Evolutionary conservation across 2,797 vertebrate genomes (phyloP).

Genomic region (Spondyliosoma cantharus): DNA sequence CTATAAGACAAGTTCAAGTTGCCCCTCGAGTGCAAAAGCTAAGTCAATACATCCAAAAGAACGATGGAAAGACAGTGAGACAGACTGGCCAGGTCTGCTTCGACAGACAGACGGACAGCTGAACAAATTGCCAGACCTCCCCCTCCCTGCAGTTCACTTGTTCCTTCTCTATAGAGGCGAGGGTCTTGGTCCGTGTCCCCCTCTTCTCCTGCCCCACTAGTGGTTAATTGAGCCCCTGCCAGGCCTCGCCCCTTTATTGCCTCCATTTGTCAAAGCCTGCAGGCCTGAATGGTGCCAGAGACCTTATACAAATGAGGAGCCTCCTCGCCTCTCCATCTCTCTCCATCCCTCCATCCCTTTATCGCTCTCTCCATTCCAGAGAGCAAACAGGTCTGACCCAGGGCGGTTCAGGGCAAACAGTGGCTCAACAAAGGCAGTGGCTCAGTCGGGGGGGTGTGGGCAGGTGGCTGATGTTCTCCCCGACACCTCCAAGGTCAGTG

Average conservation of each 20-base stretch:
- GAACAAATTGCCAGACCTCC: constrained; percentile 82
- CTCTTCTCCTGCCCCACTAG: constrained; percentile 74
- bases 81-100: constrained; percentile 48
- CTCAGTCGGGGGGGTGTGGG: constrained; percentile 47
- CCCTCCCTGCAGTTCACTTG: constrained; percentile 79
- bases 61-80: constrained; percentile 58
- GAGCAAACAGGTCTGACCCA: constrained; percentile 81
- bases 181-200: constrained; percentile 76
- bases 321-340: constrained; percentile 75
- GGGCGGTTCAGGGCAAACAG: constrained; percentile 77
- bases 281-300: constrained; percentile 82
- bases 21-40: constrained; percentile 46
- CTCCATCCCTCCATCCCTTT: constrained; percentile 70
- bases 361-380: constrained; percentile 70
- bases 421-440: constrained; percentile 63
- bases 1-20: constrained; percentile 49
- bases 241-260: constrained; percentile 83
- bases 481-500: constrained; percentile 59
- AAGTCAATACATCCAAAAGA: constrained; percentile 59
- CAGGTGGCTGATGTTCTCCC: constrained; percentile 63
- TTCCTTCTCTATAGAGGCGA: constrained; percentile 76
- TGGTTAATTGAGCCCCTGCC: constrained; percentile 84
- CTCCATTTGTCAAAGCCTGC: constrained; percentile 84
- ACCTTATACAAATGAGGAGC: constrained; percentile 85
- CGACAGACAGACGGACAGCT: constrained; percentile 77